Evolutionary conservation across 2,797 vertebrate species (phyloP).

Genomic region (Sardinella longiceps): DNA sequence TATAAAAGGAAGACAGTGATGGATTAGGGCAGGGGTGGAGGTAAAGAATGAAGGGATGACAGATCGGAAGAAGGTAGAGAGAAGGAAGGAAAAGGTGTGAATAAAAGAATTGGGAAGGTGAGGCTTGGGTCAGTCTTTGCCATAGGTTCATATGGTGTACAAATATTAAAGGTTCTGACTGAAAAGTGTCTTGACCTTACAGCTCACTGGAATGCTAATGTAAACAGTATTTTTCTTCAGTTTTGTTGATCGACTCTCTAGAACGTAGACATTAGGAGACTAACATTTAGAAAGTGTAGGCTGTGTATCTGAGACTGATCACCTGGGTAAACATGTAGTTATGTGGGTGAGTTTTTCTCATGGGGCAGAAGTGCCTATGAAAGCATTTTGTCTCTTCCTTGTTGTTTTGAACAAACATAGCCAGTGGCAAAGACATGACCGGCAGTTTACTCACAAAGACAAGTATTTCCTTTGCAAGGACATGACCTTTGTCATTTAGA

Average conservation of each 20-base stretch:
- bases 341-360: background rate
- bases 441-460: background rate
- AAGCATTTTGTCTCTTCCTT: background rate
- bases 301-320: background rate
- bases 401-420: background rate
- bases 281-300: too few species aligned
- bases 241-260: too few species aligned
- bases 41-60: background rate
- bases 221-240: background rate
- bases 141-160: background rate
- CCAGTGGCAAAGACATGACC: background rate
- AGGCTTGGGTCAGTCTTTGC: background rate
- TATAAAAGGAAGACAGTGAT: background rate
- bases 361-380: background rate
- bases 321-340: background rate
- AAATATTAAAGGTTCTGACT: background rate
- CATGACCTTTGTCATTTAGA: background rate
- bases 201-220: background rate
- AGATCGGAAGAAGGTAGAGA: background rate
- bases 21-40: background rate
- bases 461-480: background rate
- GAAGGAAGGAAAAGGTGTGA: background rate
- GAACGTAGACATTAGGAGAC: too few species aligned
- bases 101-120: background rate
- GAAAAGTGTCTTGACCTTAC: background rate